phyloP scores from a whole-genome alignment of 2,113 vertebrate genomes.

The Entomyzon cyanotis region DNA sequence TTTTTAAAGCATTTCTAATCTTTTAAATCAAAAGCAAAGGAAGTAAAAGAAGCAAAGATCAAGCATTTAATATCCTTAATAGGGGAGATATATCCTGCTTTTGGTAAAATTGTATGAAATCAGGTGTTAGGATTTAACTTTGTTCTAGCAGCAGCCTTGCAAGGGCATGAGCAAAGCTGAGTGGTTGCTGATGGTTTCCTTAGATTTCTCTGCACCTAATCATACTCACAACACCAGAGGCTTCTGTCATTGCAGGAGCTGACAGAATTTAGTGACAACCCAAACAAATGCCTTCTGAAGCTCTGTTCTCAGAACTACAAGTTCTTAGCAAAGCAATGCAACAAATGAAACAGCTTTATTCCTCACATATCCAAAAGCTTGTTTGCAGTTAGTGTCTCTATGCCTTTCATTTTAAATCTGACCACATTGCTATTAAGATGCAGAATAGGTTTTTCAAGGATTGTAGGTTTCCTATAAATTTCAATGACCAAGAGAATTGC shows the following conservation, averaged over 20 bases:
- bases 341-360: not conserved
- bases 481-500: not conserved
- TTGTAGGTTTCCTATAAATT: not conserved
- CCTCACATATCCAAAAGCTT: not conserved
- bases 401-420: not conserved
- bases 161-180: conserved; percentile 23
- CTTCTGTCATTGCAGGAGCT: conserved; percentile 37
- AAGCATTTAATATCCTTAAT: conserved; percentile 59
- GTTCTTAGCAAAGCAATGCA: conserved; percentile 27
- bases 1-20: conserved; percentile 57
- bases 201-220: conserved; percentile 54
- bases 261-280: conserved; percentile 56
- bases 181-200: conserved; percentile 43
- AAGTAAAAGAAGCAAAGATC: conserved; percentile 61
- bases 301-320: conserved; percentile 41
- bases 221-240: conserved; percentile 31
- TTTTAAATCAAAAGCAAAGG: conserved; percentile 66
- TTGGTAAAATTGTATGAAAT: conserved; percentile 67
- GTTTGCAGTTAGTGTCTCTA: not conserved
- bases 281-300: conserved; percentile 55
- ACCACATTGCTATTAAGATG: not conserved
- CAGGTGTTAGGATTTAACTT: conserved; percentile 54
- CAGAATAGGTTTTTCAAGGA: not conserved
- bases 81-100: conserved; percentile 42
- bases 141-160: not conserved